Percentiles rank a stretch among this genome's conserved stretches.
Conservation (phyloP, 2,888 invertebrate species). For the Danaus chrysippus region DNA sequence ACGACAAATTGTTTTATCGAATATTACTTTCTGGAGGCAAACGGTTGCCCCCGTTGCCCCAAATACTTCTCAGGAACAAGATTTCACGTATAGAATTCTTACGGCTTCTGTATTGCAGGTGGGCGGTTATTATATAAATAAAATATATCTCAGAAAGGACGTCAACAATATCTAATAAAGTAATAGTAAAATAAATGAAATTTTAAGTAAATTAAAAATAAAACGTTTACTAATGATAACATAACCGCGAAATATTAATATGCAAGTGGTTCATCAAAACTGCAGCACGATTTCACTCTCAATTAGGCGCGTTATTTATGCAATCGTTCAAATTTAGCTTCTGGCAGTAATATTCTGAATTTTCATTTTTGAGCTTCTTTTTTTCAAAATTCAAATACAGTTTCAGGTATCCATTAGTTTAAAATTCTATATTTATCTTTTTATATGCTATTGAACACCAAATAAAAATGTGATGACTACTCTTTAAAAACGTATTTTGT, state of each 20-base stretch:
- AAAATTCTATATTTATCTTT: no score
- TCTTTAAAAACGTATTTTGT: no score
- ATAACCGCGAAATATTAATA: conserved; percentile 43
- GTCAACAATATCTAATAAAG: no score
- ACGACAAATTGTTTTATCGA: conserved; percentile 77
- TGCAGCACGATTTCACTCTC: conserved; percentile 64
- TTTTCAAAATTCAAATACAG: not conserved
- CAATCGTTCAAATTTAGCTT: conserved; percentile 56
- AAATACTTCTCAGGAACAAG: conserved; percentile 18
- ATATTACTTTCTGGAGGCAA: conserved; percentile 62
- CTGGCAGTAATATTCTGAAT: conserved; percentile 45
- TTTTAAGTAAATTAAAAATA: no score
- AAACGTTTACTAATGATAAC: not conserved
- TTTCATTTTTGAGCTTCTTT: conserved; percentile 3
- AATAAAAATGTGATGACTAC: no score
- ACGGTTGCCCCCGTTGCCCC: conserved; percentile 13
- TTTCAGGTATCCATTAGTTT: no score
- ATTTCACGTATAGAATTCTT: conserved; percentile 5
- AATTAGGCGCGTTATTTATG: conserved; percentile 74
- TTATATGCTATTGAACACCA: no score
- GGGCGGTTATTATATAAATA: not conserved
- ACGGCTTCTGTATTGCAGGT: conserved; percentile 7
- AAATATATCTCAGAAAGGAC: no score
- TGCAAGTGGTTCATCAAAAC: conserved; percentile 63
- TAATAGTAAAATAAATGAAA: no score